phyloP scores from a whole-genome alignment of 2,797 vertebrate genomes.

The Falco concolor region DNA sequence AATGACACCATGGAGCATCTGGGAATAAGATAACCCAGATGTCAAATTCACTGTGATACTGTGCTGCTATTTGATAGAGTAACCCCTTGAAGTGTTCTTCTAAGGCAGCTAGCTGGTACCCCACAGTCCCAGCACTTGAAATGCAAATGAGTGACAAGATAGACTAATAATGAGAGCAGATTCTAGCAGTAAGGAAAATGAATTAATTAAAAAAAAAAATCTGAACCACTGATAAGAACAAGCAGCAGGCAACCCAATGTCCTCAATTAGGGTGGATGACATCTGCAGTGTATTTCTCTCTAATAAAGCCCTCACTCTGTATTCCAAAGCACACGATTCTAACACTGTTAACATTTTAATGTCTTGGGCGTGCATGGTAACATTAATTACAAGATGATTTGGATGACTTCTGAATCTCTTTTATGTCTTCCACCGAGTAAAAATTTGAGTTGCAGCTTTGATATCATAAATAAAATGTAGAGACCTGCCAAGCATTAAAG shows the following conservation, averaged over 20 bases:
- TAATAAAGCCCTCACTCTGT: conserved; percentile 99
- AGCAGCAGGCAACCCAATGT: conserved; percentile 98
- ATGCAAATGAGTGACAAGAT: conserved; percentile 96
- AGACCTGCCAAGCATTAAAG: conserved; percentile 85
- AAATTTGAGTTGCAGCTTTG: conserved; percentile 91
- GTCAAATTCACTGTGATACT: conserved; percentile 86
- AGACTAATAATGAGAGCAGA: conserved; percentile 99
- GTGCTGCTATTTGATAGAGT: conserved; percentile 87
- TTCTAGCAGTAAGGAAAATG: conserved; percentile 92
- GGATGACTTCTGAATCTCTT: conserved; percentile 93
- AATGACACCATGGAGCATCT: conserved; percentile 96
- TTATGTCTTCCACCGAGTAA: conserved; percentile 94
- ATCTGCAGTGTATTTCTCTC: conserved; percentile 91
- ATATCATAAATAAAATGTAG: conserved; percentile 98
- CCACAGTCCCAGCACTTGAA: conserved; percentile 93
- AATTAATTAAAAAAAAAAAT: conserved; percentile 94
- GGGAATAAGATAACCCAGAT: conserved; percentile 96
- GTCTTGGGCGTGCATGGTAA: conserved; percentile 94
- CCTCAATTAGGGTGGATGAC: conserved; percentile 99
- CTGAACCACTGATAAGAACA: conserved; percentile 93
- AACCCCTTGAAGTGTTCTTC: conserved; percentile 86
- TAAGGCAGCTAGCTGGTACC: conserved; percentile 85
- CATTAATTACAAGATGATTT: conserved; percentile 99
- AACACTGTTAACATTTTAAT: conserved; percentile 99
- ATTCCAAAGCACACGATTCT: conserved; percentile 98